phyloP scores from a whole-genome alignment of 2,113 vertebrate genomes.

The Ia io region DNA sequence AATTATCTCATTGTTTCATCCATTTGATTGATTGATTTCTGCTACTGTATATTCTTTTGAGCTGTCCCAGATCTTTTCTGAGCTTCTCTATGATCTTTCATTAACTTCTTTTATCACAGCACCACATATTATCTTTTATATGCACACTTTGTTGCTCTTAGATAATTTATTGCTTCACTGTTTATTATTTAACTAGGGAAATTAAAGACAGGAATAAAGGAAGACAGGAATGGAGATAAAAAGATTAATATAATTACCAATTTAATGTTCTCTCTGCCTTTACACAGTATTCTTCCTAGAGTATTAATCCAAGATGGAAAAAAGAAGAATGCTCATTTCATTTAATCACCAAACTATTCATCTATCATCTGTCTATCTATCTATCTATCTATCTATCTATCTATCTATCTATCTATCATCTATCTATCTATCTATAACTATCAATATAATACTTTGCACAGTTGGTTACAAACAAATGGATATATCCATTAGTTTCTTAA shows the following conservation, averaged over 20 bases:
- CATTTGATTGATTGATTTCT: conserved; percentile 46
- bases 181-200: conserved; percentile 30
- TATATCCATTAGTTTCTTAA: not conserved
- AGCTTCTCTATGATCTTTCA: not conserved
- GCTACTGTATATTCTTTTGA: not conserved
- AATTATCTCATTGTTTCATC: conserved; percentile 47
- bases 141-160: not conserved
- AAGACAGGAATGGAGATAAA: not conserved
- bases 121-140: not conserved
- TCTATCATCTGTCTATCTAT: not conserved
- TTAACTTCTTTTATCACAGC: not conserved
- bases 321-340: not conserved
- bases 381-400: not conserved
- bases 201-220: not conserved
- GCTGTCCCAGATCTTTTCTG: not conserved
- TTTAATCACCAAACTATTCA: not conserved
- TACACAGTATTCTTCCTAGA: not conserved
- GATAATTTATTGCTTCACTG: not conserved
- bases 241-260: not conserved
- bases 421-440: not conserved
- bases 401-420: not conserved
- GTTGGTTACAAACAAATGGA: not conserved
- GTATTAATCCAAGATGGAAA: not conserved
- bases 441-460: not conserved
- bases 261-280: not conserved